Evolutionary conservation across 1,140 invertebrate genomes (phyloP).

Genomic region (Rhynchophorus ferrugineus): DNA sequence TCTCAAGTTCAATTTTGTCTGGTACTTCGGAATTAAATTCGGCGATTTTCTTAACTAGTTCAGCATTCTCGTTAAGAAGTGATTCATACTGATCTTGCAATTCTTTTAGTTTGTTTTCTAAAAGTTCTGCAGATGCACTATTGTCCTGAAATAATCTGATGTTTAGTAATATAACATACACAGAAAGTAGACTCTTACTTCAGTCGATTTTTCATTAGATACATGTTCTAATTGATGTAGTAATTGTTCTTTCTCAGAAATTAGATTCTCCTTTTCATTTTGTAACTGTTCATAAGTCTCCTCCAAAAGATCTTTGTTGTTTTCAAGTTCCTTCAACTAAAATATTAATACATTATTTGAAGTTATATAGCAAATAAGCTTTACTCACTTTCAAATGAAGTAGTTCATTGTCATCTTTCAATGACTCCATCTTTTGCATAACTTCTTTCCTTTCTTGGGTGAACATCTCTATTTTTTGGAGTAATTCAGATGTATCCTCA

Average conservation of each 20-base stretch:
- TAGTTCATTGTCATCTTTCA: slow-evolving; percentile 52
- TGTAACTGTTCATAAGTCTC: slow-evolving; percentile 40
- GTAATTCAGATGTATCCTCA: slow-evolving; percentile 52
- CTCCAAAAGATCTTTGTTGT: slow-evolving; percentile 49
- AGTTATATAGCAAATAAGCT: slow-evolving; percentile 31
- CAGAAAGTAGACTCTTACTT: neutral
- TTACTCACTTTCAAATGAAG: slow-evolving; percentile 46
- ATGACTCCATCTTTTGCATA: slow-evolving; percentile 57
- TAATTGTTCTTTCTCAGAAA: slow-evolving; percentile 25
- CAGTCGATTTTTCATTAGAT: neutral
- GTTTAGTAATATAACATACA: neutral
- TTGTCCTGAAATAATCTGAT: slow-evolving; percentile 5
- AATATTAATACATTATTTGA: neutral
- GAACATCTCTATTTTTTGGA: slow-evolving; percentile 59
- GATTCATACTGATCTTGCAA: slow-evolving; percentile 27
- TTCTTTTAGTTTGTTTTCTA: slow-evolving; percentile 16
- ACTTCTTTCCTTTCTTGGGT: slow-evolving; percentile 57
- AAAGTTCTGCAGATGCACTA: slow-evolving; percentile 6
- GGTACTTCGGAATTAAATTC: slow-evolving; percentile 8
- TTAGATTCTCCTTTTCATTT: slow-evolving; percentile 39
- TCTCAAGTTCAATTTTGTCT: slow-evolving; percentile 36
- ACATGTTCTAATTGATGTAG: slow-evolving; percentile 2
- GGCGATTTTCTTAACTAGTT: neutral
- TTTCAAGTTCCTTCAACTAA: slow-evolving; percentile 47
- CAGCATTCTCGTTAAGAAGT: neutral